Evolutionary conservation across 2,888 invertebrate species (phyloP).

Genomic region (Acleris laterana): DNA sequence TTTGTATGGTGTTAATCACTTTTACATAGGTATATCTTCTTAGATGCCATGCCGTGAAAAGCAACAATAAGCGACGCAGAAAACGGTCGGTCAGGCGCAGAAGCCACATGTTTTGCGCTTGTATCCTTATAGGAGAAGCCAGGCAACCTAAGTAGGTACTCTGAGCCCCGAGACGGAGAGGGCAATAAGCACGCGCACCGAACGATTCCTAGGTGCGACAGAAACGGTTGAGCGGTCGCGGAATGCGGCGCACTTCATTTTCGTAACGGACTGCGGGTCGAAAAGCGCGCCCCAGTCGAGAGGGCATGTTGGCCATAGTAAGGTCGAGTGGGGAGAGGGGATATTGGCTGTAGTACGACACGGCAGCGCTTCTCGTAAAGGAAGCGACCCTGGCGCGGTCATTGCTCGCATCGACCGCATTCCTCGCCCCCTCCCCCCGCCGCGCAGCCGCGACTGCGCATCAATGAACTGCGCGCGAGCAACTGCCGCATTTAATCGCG

Average conservation of each 20-base stretch:
- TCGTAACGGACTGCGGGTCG: conserved; percentile 82
- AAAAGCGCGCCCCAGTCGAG: conserved; percentile 74
- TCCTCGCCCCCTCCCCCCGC: conserved; percentile 67
- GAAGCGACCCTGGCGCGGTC: conserved; percentile 84
- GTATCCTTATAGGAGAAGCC: conserved; percentile 46
- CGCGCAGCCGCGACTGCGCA: conserved; percentile 74
- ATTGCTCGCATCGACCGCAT: conserved; percentile 84
- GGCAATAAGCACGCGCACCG: conserved; percentile 40
- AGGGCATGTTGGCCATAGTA: conserved; percentile 65
- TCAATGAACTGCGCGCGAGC: conserved; percentile 82
- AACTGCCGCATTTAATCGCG: conserved; percentile 63
- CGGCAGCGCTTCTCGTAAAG: conserved; percentile 82
- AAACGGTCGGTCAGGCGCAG: conserved; percentile 24
- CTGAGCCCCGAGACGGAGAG: conserved; percentile 34
- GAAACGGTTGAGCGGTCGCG: conserved; percentile 67
- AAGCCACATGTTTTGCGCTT: conserved; percentile 51
- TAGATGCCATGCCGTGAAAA: conserved; percentile 5
- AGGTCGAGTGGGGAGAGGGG: conserved; percentile 56
- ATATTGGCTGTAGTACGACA: conserved; percentile 77
- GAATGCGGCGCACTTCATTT: conserved; percentile 83
- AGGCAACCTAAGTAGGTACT: conserved; percentile 31
- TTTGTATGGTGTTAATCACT: neutral
- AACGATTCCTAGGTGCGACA: conserved; percentile 54
- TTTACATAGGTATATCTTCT: neutral
- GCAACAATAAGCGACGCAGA: conserved; percentile 21